Base-by-base conservation (phyloP, 2,113 vertebrate genomes). In the Myotis lucifugus region DNA sequence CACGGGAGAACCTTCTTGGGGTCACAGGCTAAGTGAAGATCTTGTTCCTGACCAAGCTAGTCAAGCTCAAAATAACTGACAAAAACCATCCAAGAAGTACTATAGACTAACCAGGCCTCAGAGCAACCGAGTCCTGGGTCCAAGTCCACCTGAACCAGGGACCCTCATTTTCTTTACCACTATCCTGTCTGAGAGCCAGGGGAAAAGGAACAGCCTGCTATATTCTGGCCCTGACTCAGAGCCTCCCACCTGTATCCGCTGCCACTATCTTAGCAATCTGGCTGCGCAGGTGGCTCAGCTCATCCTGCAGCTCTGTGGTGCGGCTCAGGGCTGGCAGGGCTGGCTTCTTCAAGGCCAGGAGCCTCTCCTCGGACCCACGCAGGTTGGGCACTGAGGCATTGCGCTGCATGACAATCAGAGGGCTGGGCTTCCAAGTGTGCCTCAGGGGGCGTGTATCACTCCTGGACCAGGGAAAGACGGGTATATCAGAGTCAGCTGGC, bases 331-430 rank as follows among this genome's bases (percentile, higher is more conserved):
- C 99, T 1, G 99, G 99, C 96, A 99, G 97, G 0, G 99, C 99
- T 0, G 99, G 99, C 91, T 99, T 99, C 98, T 98, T 99, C 86
- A 99, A 97, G 88, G 99, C 99, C 52, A 99, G 99, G 96, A 99
- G 98, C 94, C 99, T 99, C 95, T 99, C 99, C 87, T 99, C 99
- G 32, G 99, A 99, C 40, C 98, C 99, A 70, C 99, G 99, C 94
- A 99, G 99, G 98, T 99, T 99, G 95, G 99, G 99, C 90, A 99
- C 99, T 0, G 99, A 99, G 17, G 99, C 99, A 87, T 99, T 99
- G 46, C 99, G 98, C 92, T 99, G 99, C 92, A 99, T 99, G 34
- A 99, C 99, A 0, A 99, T 98, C 97, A 99, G 98, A 54, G 99
- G 99, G 18, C 99, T 99, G 0, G 99, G 99, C 95, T 99, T 99